Conservation (phyloP, 2,888 invertebrate species). For the Amphipyra berbera region DNA sequence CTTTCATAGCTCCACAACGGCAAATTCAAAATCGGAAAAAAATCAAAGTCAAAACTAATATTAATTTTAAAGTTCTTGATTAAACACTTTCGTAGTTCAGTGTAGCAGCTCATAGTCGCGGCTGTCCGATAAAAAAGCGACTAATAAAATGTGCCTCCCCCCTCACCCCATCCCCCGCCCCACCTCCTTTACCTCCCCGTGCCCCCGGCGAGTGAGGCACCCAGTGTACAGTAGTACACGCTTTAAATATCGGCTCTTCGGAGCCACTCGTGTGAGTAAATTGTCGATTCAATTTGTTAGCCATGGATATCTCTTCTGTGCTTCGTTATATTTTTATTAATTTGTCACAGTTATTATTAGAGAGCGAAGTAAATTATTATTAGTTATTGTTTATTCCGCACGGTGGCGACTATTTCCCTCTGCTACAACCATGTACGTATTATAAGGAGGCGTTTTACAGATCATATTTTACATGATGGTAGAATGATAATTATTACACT, state of each 20-base stretch:
- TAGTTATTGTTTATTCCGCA: no score
- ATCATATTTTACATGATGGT: no score
- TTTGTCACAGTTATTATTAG: not conserved
- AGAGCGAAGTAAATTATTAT: no score
- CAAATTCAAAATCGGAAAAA: no score
- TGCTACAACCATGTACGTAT: no score
- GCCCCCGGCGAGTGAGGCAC: not conserved
- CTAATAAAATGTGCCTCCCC: constrained; percentile 26
- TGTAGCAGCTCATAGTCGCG: constrained; percentile 22
- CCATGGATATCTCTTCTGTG: constrained; percentile 2
- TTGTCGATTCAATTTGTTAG: constrained; percentile 13
- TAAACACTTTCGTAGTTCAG: constrained; percentile 13
- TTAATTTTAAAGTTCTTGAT: not conserved
- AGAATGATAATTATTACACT: no score
- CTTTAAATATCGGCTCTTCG: constrained; percentile 18
- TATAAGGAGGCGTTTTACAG: no score
- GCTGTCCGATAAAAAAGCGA: constrained; percentile 25
- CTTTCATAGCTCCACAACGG: no score
- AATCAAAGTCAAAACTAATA: no score
- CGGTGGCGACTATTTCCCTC: no score
- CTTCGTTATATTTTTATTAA: no score
- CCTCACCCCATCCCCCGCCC: not conserved
- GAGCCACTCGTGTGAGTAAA: constrained; percentile 9
- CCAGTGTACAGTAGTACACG: constrained; percentile 4
- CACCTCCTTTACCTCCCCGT: not conserved